Conservation (phyloP, 2,888 invertebrate species). For the Diogma glabrata region DNA sequence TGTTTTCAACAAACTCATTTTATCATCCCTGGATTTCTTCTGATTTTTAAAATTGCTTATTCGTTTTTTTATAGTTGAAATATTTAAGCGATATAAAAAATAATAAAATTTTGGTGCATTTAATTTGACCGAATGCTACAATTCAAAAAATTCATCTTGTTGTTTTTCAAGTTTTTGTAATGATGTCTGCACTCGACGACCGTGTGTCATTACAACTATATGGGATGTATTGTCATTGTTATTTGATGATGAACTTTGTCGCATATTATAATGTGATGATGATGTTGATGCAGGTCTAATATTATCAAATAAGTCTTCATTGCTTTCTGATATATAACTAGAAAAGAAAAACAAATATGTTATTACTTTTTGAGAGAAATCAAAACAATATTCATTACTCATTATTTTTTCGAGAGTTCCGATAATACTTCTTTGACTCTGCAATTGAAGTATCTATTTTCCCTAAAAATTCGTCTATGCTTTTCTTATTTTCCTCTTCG, state of each 20-base stretch:
- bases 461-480: constrained; percentile 66
- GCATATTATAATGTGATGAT: constrained; percentile 27
- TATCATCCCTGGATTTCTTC: too few species aligned
- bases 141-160: constrained; percentile 84
- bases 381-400: constrained; percentile 64
- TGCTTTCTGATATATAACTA: constrained; percentile 30
- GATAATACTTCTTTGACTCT: constrained; percentile 70
- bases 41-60: constrained; percentile 4
- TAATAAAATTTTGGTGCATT: constrained; percentile 26
- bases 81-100: constrained; percentile 10
- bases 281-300: constrained; percentile 24
- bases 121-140: constrained; percentile 50
- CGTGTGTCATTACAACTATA: constrained; percentile 58
- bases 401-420: constrained; percentile 65
- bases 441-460: constrained; percentile 78
- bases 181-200: constrained; percentile 66
- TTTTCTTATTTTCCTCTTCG: constrained; percentile 62
- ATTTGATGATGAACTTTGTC: constrained; percentile 37
- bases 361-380: constrained; percentile 4
- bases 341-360: constrained; percentile 10
- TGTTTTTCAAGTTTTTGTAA: constrained; percentile 69
- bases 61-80: constrained; percentile 8
- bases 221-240: constrained; percentile 18
- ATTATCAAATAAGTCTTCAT: constrained; percentile 28
- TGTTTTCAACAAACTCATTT: too few species aligned